These are phyloP conservation scores for Echiichthys vipera DNA, from an alignment of 2,797 vertebrate genomes.

Conservation along the genomic window DNA sequence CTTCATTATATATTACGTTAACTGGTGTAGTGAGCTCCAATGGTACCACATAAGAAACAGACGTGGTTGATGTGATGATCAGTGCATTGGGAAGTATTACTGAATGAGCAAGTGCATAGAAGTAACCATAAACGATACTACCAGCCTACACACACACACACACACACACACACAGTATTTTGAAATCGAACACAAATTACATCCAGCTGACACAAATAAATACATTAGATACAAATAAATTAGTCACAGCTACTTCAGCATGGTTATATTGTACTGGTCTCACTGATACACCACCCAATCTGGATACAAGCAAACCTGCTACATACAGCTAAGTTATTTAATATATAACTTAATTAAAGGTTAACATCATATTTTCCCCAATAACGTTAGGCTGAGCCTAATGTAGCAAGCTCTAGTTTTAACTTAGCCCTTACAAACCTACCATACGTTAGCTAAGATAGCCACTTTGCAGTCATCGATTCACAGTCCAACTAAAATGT, in stretches of 20 bases:
- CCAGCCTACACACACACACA: neutral
- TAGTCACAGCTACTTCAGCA: neutral
- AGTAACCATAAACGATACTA: neutral
- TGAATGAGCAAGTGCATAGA: neutral
- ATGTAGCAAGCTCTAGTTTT: conserved; percentile 9
- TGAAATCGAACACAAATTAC: neutral
- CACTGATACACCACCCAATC: conserved; percentile 27
- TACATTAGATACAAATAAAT: too few species aligned
- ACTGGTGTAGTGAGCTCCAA: neutral
- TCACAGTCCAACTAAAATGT: conserved; percentile 11
- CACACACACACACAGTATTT: neutral
- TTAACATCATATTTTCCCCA: neutral
- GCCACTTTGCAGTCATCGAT: conserved; percentile 44
- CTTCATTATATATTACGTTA: neutral
- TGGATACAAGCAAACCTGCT: conserved; percentile 27
- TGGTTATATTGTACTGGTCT: conserved; percentile 12
- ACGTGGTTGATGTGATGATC: neutral
- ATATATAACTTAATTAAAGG: neutral
- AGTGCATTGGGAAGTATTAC: neutral
- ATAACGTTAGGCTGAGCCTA: conserved; percentile 1
- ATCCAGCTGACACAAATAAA: too few species aligned
- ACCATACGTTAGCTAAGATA: conserved; percentile 53
- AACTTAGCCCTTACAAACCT: conserved; percentile 55
- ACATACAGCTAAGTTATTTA: neutral
- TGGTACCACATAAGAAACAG: neutral